Percentiles rank a stretch among this genome's conserved stretches.
Evolutionary conservation across 2,888 invertebrate genomes (phyloP).

Genomic region (Apantesis nais): DNA sequence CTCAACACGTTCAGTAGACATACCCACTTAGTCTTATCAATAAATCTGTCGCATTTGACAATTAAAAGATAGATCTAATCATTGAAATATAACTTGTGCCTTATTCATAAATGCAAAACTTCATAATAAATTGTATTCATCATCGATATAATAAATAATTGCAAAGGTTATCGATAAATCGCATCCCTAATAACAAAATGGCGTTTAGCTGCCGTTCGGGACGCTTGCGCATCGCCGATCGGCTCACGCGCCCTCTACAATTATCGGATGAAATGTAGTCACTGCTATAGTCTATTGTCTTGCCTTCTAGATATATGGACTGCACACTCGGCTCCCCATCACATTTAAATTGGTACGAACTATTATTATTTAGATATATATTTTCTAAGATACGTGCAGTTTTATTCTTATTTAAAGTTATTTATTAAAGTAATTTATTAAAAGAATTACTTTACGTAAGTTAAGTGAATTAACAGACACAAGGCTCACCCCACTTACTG

Average conservation of each 20-base stretch:
- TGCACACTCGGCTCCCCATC: slow-evolving; percentile 45
- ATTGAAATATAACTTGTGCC: slow-evolving; percentile 22
- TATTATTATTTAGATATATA: slow-evolving; percentile 41
- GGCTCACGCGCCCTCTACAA: slow-evolving; percentile 66
- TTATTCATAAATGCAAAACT: slow-evolving; percentile 25
- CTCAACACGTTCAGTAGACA: slow-evolving; percentile 36
- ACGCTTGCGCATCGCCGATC: slow-evolving; percentile 62
- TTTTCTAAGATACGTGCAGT: slow-evolving; percentile 23
- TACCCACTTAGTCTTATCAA: slow-evolving; percentile 31
- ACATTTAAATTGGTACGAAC: slow-evolving; percentile 48
- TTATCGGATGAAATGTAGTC: slow-evolving; percentile 74
- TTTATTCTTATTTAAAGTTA: neutral
- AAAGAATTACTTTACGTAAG: too few species aligned
- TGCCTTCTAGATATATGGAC: slow-evolving; percentile 56
- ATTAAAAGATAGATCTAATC: slow-evolving; percentile 34
- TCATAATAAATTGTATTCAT: slow-evolving; percentile 23
- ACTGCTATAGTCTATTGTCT: slow-evolving; percentile 66
- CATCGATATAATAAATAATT: slow-evolving; percentile 44
- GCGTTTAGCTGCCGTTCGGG: slow-evolving; percentile 72
- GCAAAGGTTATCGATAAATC: slow-evolving; percentile 47
- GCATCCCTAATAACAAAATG: slow-evolving; percentile 62
- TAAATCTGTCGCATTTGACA: slow-evolving; percentile 41
- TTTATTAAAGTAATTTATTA: too few species aligned
- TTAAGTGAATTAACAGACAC: neutral
- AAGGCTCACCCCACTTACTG: neutral